Evolutionary conservation across 2,888 invertebrate genomes (phyloP), one percentile per base, ranked within the genome.

Genomic region (Caenorhabditis japonica): DNA sequence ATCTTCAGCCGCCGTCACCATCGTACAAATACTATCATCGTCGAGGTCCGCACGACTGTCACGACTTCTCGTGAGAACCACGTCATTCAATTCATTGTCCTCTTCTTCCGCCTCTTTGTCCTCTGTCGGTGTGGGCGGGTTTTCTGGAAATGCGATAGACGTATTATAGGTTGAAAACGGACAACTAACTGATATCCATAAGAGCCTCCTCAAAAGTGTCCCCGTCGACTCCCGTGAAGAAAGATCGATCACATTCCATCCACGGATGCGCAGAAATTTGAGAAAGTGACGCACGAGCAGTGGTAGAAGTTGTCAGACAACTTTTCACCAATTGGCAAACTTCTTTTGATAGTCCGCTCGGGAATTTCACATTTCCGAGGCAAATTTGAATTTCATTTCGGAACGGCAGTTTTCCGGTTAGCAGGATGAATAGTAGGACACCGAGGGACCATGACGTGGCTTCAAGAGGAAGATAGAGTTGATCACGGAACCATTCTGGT

Each of bases 391-490:
- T 82, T 41, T 85, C 85, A 64, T 84, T 84, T 23, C 71, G 55
- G 80, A 82, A 84, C 13, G 83, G 84, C 7, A 83, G 75, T 25
- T 78, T 72, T 7, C 83, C 83, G 33, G 80, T 79, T 33, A 85
- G 74, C 12, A 84, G 74, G 41, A 84, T 82, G 77, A 83, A 84
- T 15, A 85, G 76, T 3, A 84, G 74, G 4, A 86, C 84, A 4
- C 96, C 96, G n/a, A 96, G 90, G 13, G 95, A 93, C 95, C 95
- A 96, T 94, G 95, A 95, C 89, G 83, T 77, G 15, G 79, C 77
- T 58, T 85, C 85, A 8, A 85, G 66, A 3, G 85, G 85, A 23
- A 84, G 76, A 46, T 83, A 85, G 15, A 80, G 70, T 27, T 82
- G 71, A 49, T 80, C 78, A 17, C 84, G 80, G 73, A 85, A 85